A percentile compares a stretch with the other conserved stretches of the same genome.
These are phyloP conservation scores for Xyliphius kryptos DNA, from an alignment of 2,113 vertebrate genomes.

Conservation along the genomic window DNA sequence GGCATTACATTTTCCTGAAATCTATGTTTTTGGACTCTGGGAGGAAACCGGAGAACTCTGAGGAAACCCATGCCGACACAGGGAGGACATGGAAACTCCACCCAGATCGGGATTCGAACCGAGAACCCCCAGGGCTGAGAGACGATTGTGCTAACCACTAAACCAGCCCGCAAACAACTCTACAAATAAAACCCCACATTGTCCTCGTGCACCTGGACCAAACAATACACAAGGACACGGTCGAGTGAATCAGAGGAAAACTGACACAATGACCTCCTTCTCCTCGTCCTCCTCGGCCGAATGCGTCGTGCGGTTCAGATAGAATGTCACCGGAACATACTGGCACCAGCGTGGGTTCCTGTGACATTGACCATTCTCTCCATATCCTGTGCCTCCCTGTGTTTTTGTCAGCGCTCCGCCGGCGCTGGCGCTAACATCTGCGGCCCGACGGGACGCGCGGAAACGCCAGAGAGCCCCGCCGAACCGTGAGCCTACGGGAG, in stretches of 20 bases:
- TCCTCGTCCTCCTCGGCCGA: slow-evolving; percentile 22
- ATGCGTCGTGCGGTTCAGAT: slow-evolving; percentile 12
- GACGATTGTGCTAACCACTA: no score
- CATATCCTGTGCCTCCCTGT: slow-evolving; percentile 56
- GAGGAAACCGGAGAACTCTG: no score
- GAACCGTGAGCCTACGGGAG: slow-evolving; percentile 22
- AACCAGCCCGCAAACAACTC: not conserved
- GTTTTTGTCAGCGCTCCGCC: slow-evolving; percentile 24
- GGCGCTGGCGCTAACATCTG: slow-evolving; percentile 42
- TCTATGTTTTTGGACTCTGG: no score
- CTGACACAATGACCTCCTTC: slow-evolving; percentile 33
- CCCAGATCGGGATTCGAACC: no score
- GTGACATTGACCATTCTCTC: slow-evolving; percentile 61
- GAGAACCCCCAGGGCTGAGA: no score
- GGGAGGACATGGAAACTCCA: no score
- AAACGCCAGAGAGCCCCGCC: slow-evolving; percentile 37
- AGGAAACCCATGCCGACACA: no score
- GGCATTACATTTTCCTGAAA: no score
- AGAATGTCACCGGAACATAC: no score
- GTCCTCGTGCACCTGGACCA: slow-evolving; percentile 32
- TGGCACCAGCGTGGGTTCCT: slow-evolving; percentile 28
- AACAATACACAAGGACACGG: slow-evolving; percentile 19
- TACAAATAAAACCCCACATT: slow-evolving; percentile 2
- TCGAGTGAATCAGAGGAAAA: slow-evolving; percentile 36
- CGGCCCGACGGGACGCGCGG: slow-evolving; percentile 22